A percentile compares a stretch with the other conserved stretches of the same genome.
Evolutionary conservation across 2,113 vertebrate species (phyloP).

Genomic region (Callionymus lyra): DNA sequence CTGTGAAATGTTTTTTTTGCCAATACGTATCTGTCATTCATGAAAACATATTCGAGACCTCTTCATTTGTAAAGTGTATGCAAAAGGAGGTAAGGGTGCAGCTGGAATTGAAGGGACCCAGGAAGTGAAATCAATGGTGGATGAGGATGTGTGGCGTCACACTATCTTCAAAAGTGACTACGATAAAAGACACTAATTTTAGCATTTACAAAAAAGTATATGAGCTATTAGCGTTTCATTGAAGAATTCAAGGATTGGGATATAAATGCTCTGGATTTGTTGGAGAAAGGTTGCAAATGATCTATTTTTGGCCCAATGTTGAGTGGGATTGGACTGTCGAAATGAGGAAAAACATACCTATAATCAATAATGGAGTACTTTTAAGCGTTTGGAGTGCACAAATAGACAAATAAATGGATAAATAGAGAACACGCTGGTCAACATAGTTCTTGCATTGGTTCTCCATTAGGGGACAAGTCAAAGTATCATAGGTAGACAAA

Average conservation of each 20-base stretch:
- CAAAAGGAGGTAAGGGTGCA: constrained; percentile 36
- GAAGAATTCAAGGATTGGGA: constrained; percentile 30
- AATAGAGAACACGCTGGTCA: constrained; percentile 15
- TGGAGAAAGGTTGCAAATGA: constrained; percentile 19
- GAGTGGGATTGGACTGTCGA: constrained; percentile 11
- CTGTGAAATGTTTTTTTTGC: constrained; percentile 3
- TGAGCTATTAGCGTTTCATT: constrained; percentile 23
- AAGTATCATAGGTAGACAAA: no score
- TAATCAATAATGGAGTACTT: constrained; percentile 32
- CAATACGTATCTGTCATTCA: constrained; percentile 31
- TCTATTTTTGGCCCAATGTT: constrained; percentile 31
- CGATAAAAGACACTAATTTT: constrained; percentile 28
- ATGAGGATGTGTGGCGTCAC: constrained; percentile 48
- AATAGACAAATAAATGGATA: not conserved
- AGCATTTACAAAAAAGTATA: constrained; percentile 39
- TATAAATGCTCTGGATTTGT: constrained; percentile 28
- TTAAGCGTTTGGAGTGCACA: constrained; percentile 21
- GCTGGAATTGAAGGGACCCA: constrained; percentile 25
- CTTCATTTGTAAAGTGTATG: no score
- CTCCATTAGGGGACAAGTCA: no score
- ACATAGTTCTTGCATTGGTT: no score
- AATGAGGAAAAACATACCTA: constrained; percentile 19
- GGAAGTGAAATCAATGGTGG: constrained; percentile 28
- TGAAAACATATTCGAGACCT: constrained; percentile 30
- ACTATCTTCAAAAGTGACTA: constrained; percentile 18